Evolutionary conservation across 2,888 invertebrate genomes (phyloP).

Genomic region (Esperia sulphurella): DNA sequence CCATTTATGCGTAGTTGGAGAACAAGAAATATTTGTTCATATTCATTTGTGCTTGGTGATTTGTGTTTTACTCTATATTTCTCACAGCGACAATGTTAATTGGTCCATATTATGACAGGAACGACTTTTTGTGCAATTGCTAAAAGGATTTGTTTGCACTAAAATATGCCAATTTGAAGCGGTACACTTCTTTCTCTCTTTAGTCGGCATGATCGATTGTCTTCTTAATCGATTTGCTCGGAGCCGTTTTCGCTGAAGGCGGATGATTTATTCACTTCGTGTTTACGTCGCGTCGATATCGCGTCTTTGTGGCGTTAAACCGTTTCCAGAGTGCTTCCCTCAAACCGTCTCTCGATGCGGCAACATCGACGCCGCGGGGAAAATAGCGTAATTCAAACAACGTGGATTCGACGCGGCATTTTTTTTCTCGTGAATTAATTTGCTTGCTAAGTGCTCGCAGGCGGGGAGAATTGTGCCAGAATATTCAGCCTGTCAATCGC

Average conservation of each 20-base stretch:
- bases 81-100: neutral
- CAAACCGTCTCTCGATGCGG: slow-evolving; percentile 27
- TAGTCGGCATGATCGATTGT: slow-evolving; percentile 48
- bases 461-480: slow-evolving; percentile 40
- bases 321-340: slow-evolving; percentile 31
- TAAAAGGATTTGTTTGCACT: neutral
- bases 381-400: slow-evolving; percentile 52
- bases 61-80: neutral
- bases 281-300: slow-evolving; percentile 48
- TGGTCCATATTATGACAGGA: neutral
- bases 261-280: slow-evolving; percentile 61
- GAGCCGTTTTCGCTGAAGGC: slow-evolving; percentile 41
- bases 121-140: neutral
- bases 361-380: slow-evolving; percentile 46
- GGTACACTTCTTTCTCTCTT: slow-evolving; percentile 25
- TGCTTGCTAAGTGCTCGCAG: slow-evolving; percentile 54
- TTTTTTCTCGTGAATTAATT: slow-evolving; percentile 57
- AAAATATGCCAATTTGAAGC: slow-evolving; percentile 16
- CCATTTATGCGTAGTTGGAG: neutral
- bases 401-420: slow-evolving; percentile 38
- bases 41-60: neutral
- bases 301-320: slow-evolving; percentile 52
- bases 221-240: slow-evolving; percentile 47
- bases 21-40: neutral
- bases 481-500: slow-evolving; percentile 46